These are phyloP conservation scores for Pedetes capensis DNA, from an alignment of 2,113 vertebrate genomes.

Conservation along the genomic window DNA sequence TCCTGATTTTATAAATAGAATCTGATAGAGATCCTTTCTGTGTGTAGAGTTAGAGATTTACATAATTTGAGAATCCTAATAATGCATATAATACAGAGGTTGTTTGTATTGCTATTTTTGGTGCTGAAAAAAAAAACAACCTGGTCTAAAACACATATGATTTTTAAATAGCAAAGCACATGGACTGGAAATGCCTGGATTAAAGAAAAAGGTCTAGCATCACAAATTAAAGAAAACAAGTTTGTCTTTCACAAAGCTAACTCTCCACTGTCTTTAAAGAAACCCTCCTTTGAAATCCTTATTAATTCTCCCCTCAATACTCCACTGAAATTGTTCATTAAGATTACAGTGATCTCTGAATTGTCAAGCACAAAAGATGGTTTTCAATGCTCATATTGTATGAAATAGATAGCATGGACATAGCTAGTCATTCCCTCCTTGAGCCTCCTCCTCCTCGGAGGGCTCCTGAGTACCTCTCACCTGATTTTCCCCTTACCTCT, in stretches of 20 bases:
- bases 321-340: not conserved
- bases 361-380: not conserved
- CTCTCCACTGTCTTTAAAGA: not conserved
- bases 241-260: not conserved
- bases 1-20: constrained; percentile 54
- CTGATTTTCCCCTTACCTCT: not conserved
- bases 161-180: constrained; percentile 37
- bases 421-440: not conserved
- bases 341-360: not conserved
- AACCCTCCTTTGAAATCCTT: not conserved
- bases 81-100: constrained; percentile 46
- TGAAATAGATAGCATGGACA: not conserved
- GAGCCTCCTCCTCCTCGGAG: not conserved
- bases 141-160: constrained; percentile 40
- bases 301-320: not conserved
- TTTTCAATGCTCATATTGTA: not conserved
- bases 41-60: constrained; percentile 60
- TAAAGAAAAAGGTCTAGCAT: constrained; percentile 1
- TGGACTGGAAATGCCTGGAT: not conserved
- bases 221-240: not conserved
- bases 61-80: constrained; percentile 64
- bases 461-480: not conserved
- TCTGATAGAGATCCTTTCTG: constrained; percentile 49
- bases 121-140: constrained; percentile 47
- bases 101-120: constrained; percentile 57